Base-by-base conservation (phyloP, 2,113 vertebrate species). In the Oryzias celebensis region DNA sequence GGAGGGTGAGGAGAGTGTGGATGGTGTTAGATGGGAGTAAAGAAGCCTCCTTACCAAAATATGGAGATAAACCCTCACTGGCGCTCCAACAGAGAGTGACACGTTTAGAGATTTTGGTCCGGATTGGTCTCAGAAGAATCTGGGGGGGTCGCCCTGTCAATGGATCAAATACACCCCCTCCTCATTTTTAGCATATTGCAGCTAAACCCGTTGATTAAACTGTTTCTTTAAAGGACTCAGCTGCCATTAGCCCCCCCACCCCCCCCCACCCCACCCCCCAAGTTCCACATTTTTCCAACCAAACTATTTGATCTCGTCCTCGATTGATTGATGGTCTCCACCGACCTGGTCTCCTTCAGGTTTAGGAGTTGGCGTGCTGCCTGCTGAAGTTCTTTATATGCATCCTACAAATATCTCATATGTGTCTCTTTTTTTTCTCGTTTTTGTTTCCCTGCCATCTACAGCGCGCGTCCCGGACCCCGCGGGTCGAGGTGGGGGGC, bases 1-100 rank as follows among this genome's bases (percentile, higher is more conserved):
- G 77, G 78, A 77, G 67, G 86, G 85, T 91, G 90, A 85, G 87
- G 87, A 87, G 75, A 83, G 85, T 77, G 88, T 91, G 88, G 84
- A 92, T 92, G 91, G 89, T 84, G 80, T 91, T 92, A 88, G 84
- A 92, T 91, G 89, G 89, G 84, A 90, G 88, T 90, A 92, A 91
- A 93, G 91, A 92, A 92, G 91, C 87, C 92, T 92, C 91, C 91
- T 92, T 92, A 91, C 91, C 90, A 89, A 90, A 86, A 56, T 70
- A 86, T 82, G 76, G 88, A 90, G 86, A 88, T 89, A 81, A 82
- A 88, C 84, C 85, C 86, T 90, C 85, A 83, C 82, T 90, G 91
- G 88, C 69, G 83, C 86, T 90, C 87, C 88, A 79, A 78, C 83
- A 79, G 65, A 79, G 65, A 85, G 78, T 66, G 79, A 77, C 73